Base-by-base conservation (phyloP, 2,113 vertebrate genomes). In the Ctenodactylus gundi region DNA sequence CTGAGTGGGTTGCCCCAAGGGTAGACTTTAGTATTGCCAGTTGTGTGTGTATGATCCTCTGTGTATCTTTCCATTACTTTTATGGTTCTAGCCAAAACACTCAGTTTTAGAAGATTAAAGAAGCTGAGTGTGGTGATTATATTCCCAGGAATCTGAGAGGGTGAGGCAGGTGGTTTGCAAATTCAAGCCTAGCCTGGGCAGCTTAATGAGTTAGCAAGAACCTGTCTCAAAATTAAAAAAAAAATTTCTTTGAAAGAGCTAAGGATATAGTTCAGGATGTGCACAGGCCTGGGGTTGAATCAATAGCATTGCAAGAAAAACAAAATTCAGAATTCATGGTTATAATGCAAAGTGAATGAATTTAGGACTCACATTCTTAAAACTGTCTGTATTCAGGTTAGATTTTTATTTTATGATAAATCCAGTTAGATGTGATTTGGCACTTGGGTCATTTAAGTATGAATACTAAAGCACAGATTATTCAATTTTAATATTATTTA, bases 321-420 rank as follows among this genome's bases (percentile, higher is more conserved):
- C 6, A 62, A 76, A 92, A n/a, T 75, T 90, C 49, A 36, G 34
- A 89, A 77, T 76, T 85, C 39, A 67, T 93, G 58, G 10, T 86
- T 93, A 88, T 25, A 92, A 51, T 60, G 11, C 44, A 91, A 91
- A 70, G 55, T 64, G 49, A 90, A 39, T 82, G 29, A 84, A 62
- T 76, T 87, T 92, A 77, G 78, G 55, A 90, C 31, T 72, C n/a
- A 82, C 0, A 39, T 4, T 91, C 39, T 58, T 91, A 93, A 94
- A 93, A 87, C 76, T 80, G 17, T 62, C 25, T 64, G 2, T 27
- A 85, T 49, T 90, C 36, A 65, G 67, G 11, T 81, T 7, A 57
- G 81, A 78, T 77, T 60, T 58, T 49, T 87, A 78, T 81, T 92
- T 94, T 78, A 81, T 67, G 41, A 65, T 85, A 86, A 95, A 94